Evolutionary conservation across 53 echinoderm and acorn worm species (phyloP), one percentile per base, ranked within the genome.

Genomic region (Echinometra lucunter): DNA sequence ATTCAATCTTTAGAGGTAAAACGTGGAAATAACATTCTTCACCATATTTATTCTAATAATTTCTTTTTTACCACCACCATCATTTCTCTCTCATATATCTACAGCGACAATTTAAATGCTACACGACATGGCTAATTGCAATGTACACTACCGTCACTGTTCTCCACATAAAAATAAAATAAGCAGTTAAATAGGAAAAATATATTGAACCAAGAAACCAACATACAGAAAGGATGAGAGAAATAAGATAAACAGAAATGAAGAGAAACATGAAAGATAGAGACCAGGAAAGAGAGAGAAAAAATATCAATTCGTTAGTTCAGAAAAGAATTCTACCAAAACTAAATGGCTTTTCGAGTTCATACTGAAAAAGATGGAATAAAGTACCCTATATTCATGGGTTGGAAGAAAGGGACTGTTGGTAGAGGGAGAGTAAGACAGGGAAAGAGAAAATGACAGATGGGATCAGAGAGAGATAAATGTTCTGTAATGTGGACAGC

Each of bases 361-460:
- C n/a, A n/a, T n/a, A n/a, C n/a, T n/a, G n/a, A n/a, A n/a, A n/a
- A n/a, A n/a, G n/a, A n/a, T n/a, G n/a, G n/a, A n/a, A n/a, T n/a
- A n/a, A n/a, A n/a, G n/a, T n/a, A n/a, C n/a, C n/a, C n/a, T n/a
- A n/a, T n/a, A n/a, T n/a, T n/a, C n/a, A 18, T 34, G 69, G 10
- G 8, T 6, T 5, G 34, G n/a, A 15, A 74, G 13, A 35, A 74
- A 37, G 2, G 44, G 44, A 81, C 19, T 44, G 58, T 53, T 40
- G 56, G 10, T 12, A 69, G 10, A 32, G 11, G 30, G 30, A 34
- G 69, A 32, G 69, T 63, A 25, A 63, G 69, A 32, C 11, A 69
- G 69, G 69, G 69, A 32, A 69, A 69, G 69, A 30, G 34, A 69
- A 34, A 69, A 69, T 69, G 69, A 69, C 32, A 69, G 69, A 69